Evolutionary conservation across 2,113 vertebrate genomes (phyloP).

Genomic region (Rutilus rutilus): DNA sequence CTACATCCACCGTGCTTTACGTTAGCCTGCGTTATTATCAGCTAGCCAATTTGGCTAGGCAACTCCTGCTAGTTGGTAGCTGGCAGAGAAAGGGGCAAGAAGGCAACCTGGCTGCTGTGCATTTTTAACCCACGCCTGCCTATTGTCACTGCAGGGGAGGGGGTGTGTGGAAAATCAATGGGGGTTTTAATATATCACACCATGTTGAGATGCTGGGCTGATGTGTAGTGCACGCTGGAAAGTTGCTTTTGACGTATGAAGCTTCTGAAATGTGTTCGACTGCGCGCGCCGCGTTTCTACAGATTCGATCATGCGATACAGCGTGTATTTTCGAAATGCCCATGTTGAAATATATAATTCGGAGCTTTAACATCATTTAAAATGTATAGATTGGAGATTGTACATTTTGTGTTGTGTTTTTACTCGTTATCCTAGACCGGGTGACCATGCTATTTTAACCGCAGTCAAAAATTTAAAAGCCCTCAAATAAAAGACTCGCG

Average conservation of each 20-base stretch:
- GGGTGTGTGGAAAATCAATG: slow-evolving; percentile 5
- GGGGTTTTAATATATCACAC: neutral
- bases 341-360: neutral
- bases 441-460: slow-evolving; percentile 3
- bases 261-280: slow-evolving; percentile 46
- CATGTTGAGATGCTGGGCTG: slow-evolving; percentile 1
- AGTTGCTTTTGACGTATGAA: slow-evolving; percentile 46
- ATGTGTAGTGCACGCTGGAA: slow-evolving; percentile 43
- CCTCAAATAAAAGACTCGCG: neutral
- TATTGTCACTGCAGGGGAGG: slow-evolving; percentile 27
- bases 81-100: slow-evolving; percentile 16
- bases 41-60: slow-evolving; percentile 50
- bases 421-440: slow-evolving; percentile 14
- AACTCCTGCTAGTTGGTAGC: slow-evolving; percentile 38
- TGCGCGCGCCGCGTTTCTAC: slow-evolving; percentile 29
- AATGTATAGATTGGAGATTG: neutral
- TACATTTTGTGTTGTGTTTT: neutral
- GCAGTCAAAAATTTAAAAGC: neutral
- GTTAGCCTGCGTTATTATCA: slow-evolving; percentile 43
- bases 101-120: slow-evolving; percentile 21
- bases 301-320: neutral
- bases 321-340: neutral
- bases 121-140: slow-evolving; percentile 40
- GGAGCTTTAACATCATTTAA: neutral
- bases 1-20: neutral